A percentile compares a stretch with the other conserved stretches of the same genome.
Conservation (phyloP, 2,888 invertebrate genomes). For the Scaptomyza tumidula region DNA sequence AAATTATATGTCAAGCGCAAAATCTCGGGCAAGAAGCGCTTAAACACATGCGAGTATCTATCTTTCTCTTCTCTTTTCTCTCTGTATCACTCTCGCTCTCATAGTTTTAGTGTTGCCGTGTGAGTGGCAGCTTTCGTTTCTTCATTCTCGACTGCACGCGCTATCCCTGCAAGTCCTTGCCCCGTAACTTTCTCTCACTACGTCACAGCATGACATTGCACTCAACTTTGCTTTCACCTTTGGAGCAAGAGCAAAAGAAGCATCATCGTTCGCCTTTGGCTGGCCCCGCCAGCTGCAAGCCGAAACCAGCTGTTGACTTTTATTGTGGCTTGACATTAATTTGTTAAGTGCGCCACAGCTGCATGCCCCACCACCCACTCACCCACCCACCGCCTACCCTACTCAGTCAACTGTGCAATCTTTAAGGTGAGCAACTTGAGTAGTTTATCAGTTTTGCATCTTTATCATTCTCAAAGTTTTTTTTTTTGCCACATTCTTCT, state of each 20-base stretch:
- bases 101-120: constrained; percentile 43
- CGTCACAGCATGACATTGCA: constrained; percentile 71
- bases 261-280: constrained; percentile 23
- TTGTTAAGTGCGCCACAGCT: constrained; percentile 73
- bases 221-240: constrained; percentile 60
- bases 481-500: neutral
- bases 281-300: constrained; percentile 27
- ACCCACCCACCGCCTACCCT: neutral
- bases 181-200: constrained; percentile 28
- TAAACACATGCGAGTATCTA: constrained; percentile 39
- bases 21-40: constrained; percentile 62
- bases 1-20: constrained; percentile 77
- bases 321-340: constrained; percentile 80
- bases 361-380: constrained; percentile 19
- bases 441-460: constrained; percentile 18
- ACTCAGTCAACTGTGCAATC: constrained; percentile 52
- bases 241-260: constrained; percentile 2
- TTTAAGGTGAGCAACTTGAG: constrained; percentile 55
- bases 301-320: constrained; percentile 76
- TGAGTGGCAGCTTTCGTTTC: constrained; percentile 56
- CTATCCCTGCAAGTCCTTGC: neutral
- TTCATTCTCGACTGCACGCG: constrained; percentile 27
- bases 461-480: neutral
- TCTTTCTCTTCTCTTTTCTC: constrained; percentile 5
- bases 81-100: constrained; percentile 9